Evolutionary conservation across 2,797 vertebrate species (phyloP).

Genomic region (Spinibarbus caldwelli): DNA sequence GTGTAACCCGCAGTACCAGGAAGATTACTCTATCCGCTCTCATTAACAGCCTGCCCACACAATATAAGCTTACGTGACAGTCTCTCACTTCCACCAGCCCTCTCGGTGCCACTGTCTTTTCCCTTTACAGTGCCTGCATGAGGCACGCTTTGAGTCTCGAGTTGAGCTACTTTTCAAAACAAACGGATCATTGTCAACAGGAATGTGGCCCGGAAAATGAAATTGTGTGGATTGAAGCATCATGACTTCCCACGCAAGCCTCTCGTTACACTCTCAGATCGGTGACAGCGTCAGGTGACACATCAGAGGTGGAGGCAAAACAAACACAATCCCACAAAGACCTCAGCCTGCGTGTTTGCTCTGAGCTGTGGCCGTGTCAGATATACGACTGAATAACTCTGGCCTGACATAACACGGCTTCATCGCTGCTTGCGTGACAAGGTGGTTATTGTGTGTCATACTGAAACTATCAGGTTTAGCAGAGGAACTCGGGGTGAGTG

Average conservation of each 20-base stretch:
- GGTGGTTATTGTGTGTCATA: constrained; percentile 5
- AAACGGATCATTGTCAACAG: constrained; percentile 42
- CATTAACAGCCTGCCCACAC: constrained; percentile 35
- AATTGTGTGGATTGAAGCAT: constrained; percentile 41
- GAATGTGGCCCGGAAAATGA: constrained; percentile 42
- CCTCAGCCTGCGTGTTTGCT: constrained; percentile 26
- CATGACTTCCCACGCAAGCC: constrained; percentile 41
- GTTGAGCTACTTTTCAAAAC: constrained; percentile 32
- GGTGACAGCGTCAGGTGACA: constrained; percentile 54
- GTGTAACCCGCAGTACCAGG: constrained; percentile 16
- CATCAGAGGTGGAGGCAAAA: constrained; percentile 46
- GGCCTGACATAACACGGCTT: constrained; percentile 6
- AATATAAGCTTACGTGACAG: constrained; percentile 35
- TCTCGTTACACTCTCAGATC: constrained; percentile 46
- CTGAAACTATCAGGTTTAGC: constrained; percentile 20
- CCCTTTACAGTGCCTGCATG: not conserved
- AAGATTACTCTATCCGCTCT: constrained; percentile 45
- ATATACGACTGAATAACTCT: constrained; percentile 19
- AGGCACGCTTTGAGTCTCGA: constrained; percentile 11
- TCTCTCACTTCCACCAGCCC: not conserved
- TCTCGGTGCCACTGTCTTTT: not conserved
- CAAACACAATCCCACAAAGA: constrained; percentile 52
- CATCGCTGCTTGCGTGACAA: constrained; percentile 21
- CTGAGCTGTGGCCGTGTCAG: constrained; percentile 1
- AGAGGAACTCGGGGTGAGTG: not conserved